phyloP scores from a whole-genome alignment of 2,797 vertebrate genomes.

The Babyrousa celebensis region DNA sequence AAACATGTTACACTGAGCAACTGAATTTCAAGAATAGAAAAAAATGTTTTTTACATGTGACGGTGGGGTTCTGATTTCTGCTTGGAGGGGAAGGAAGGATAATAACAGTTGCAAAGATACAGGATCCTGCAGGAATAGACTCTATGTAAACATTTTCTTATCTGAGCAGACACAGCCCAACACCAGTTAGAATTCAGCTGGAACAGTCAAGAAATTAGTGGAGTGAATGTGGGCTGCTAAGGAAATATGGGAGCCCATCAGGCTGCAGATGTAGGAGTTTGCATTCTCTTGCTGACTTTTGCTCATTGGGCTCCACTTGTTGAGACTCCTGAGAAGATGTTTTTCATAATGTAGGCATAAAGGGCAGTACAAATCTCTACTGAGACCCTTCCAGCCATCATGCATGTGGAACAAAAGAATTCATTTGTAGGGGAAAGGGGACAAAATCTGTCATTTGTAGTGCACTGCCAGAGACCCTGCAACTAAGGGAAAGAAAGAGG shows the following conservation, averaged over 20 bases:
- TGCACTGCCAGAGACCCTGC: not conserved
- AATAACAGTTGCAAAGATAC: not conserved
- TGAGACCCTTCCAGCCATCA: not conserved
- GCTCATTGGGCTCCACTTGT: not conserved
- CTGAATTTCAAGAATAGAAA: not conserved
- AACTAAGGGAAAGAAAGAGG: not conserved
- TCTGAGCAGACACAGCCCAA: not conserved
- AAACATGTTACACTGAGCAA: not conserved
- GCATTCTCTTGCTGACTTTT: not conserved
- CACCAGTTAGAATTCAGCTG: not conserved
- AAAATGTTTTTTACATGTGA: not conserved
- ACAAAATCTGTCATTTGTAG: not conserved
- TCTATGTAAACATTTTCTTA: not conserved
- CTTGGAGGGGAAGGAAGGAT: not conserved
- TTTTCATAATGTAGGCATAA: fast-evolving
- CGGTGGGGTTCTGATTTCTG: not conserved
- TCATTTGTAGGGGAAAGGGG: not conserved
- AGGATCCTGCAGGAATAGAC: not conserved
- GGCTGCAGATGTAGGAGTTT: not conserved
- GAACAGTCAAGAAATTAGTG: not conserved
- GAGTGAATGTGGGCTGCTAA: not conserved
- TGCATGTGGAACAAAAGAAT: not conserved
- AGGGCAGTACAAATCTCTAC: not conserved
- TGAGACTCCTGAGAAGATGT: not conserved
- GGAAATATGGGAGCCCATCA: not conserved